Conservation (phyloP, 2,113 vertebrate species). For the Rhegmatorhina hoffmannsi region DNA sequence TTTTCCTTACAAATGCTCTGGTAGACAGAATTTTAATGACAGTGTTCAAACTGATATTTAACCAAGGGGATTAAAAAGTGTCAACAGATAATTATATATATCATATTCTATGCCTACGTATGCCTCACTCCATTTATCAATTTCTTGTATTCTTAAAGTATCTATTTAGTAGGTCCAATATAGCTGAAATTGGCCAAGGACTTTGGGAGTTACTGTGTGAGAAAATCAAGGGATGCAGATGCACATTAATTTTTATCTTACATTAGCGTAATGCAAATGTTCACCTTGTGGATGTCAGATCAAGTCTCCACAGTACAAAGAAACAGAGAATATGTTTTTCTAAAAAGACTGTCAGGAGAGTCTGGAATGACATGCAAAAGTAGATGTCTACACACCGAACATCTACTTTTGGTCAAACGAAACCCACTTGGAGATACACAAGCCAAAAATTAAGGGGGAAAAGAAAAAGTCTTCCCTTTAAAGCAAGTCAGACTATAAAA, state of each 20-base stretch:
- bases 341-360: background rate
- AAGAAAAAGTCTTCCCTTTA: background rate
- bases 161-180: background rate
- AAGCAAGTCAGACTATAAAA: background rate
- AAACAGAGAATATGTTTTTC: background rate
- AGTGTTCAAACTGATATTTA: background rate
- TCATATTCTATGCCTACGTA: background rate
- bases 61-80: background rate
- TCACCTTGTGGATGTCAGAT: background rate
- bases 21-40: background rate
- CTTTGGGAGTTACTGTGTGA: background rate
- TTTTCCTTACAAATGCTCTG: background rate
- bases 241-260: background rate
- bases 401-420: background rate
- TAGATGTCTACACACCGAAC: background rate
- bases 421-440: background rate
- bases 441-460: background rate
- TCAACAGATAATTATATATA: background rate
- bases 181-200: background rate
- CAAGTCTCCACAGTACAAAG: background rate
- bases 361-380: background rate
- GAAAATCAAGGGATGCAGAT: background rate
- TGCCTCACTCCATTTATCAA: fast-evolving
- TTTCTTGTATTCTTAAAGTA: background rate
- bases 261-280: background rate